Conservation (phyloP, 2,888 invertebrate genomes). For the Agrotis ipsilon region DNA sequence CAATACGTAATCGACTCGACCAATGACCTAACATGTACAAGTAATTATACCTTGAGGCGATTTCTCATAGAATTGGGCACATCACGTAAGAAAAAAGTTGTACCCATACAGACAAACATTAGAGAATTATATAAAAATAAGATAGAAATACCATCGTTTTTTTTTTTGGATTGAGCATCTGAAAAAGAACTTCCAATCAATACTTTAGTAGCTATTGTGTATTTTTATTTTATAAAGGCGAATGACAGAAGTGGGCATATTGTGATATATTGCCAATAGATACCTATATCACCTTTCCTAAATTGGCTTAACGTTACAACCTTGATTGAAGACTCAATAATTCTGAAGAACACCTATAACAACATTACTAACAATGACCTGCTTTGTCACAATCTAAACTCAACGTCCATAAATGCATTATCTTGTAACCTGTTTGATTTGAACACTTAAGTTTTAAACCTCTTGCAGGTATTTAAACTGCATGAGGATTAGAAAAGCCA, state of each 20-base stretch:
- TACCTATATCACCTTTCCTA: background rate
- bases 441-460: conserved; percentile 35
- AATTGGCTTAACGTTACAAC: conserved; percentile 12
- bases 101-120: background rate
- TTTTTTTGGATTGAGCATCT: conserved; percentile 4
- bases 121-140: background rate
- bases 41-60: conserved; percentile 47
- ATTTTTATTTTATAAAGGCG: background rate
- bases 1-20: conserved; percentile 34
- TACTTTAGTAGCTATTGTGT: background rate
- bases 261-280: conserved; percentile 7
- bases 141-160: background rate
- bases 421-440: conserved; percentile 43
- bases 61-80: conserved; percentile 10
- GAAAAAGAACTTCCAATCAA: background rate
- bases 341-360: conserved; percentile 7
- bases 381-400: conserved; percentile 13
- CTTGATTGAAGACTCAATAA: conserved; percentile 13
- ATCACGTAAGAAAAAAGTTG: conserved; percentile 36
- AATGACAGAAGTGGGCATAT: background rate
- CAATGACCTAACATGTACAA: conserved; percentile 36
- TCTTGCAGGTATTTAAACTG: conserved; percentile 53
- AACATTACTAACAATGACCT: conserved; percentile 9
- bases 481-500: conserved; percentile 71
- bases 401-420: conserved; percentile 24